These are phyloP conservation scores for Dryas iulia DNA, from an alignment of 1,140 invertebrate species.

Conservation along the genomic window DNA sequence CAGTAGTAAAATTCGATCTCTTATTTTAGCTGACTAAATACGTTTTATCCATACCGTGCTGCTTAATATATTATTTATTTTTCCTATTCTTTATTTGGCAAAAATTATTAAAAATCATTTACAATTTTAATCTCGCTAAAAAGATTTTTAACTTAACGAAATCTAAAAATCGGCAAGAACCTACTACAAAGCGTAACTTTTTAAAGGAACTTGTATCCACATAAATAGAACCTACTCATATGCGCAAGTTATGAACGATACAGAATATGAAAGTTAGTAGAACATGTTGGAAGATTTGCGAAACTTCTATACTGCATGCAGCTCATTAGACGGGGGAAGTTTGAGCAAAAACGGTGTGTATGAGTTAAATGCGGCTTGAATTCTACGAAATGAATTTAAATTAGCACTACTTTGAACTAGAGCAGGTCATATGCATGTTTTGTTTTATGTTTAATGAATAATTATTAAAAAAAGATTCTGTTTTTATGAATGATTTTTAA, in stretches of 20 bases:
- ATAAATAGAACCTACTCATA: background rate
- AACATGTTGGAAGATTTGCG: background rate
- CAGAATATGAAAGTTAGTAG: background rate
- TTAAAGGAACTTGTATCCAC: background rate
- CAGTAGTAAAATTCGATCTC: no score
- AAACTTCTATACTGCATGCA: constrained; percentile 19
- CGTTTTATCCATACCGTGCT: no score
- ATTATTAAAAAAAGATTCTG: background rate
- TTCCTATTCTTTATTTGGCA: no score
- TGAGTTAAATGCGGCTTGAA: background rate
- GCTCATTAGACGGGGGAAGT: constrained; percentile 49
- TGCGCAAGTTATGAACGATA: background rate
- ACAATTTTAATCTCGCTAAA: no score
- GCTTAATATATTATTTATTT: no score
- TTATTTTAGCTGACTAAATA: no score
- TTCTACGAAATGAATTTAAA: background rate
- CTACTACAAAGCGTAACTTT: background rate
- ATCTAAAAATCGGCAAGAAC: no score
- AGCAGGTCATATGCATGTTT: background rate
- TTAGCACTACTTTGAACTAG: background rate
- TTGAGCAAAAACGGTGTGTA: background rate
- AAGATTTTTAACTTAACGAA: no score
- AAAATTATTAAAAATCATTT: no score
- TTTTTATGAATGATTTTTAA: no score
- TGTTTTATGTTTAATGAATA: background rate